Base-by-base conservation (phyloP, 30 jellyfish, hydroid and myxozoan genomes). In the Pelagia noctiluca region DNA sequence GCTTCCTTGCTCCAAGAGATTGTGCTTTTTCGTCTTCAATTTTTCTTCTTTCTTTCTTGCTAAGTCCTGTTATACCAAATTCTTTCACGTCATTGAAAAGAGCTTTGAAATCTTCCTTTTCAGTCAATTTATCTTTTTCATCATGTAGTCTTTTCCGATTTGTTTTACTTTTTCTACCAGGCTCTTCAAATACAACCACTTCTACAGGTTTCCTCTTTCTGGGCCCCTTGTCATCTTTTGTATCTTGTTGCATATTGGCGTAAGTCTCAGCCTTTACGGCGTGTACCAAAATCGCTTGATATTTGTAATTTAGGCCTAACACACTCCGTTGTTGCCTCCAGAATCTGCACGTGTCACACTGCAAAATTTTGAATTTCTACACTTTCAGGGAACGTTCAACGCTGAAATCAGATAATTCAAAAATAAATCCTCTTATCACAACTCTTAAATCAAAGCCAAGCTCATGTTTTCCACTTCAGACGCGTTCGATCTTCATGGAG, bases 121-220 rank as follows among this genome's bases (percentile, higher is more conserved):
- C 25, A 62, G 52, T 29, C 16, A 25, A 5, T 2, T 16, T 71
- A 12, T 35, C 47, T 29, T n/a, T 63, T 13, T 19, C 48, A 0
- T 28, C 54, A 13, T 35, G 2, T 53, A 26, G n/a, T 42, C 11
- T 19, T 28, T 61, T 47, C 32, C 50, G 36, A 0, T 35, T 46
- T 29, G 3, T 2, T 22, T 11, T 38, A 1, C 75, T 54, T 3
- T 69, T 42, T 24, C 26, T 87, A 12, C 95, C 76, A 7, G 97
- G 97, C 78, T 89, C 97, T 47, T 72, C 50, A 62, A 89, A 89
- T 22, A 81, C 94, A 29, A 89, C 85, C 31, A 89, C 97, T 77
- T 89, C 96, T 1, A 74, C 95, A 50, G 71, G 71, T 35, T 32
- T 72, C 16, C 95, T 63, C 38, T 65, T n/a, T 66, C 50, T 28